Base-by-base conservation (phyloP, 2,797 vertebrate genomes). In the Stomatorhinus walkeri region DNA sequence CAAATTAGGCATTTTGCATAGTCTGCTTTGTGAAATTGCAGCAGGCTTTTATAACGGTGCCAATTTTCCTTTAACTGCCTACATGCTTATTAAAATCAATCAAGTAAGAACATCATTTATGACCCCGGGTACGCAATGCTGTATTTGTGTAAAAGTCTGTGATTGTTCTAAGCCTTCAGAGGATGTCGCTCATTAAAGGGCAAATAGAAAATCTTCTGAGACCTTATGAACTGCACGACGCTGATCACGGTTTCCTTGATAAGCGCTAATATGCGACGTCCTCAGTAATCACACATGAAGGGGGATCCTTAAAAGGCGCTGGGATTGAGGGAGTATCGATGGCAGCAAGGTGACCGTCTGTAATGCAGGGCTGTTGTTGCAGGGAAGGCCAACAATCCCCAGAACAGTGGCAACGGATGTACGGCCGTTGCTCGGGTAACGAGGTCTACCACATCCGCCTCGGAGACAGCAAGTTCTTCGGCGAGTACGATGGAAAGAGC, bases 381-480 rank as follows among this genome's bases (percentile, higher is more conserved):
- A 99, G 98, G 91, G 98, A 99, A 93, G 97, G 97, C 64, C 98
- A 98, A 85, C 96, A 96, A 89, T 98, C 98, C 0, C 96, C 97
- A 0, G 98, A 99, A 92, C 97, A 98, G 88, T 99, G 98, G 98
- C 98, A 99, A 95, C 97, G 97, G 95, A 98, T 95, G 90, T 99
- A 99, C 2, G 98, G 98, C 22, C 96, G 98, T 90, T 99, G 98
- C 94, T 99, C 98, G 0, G 97, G 98, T 91, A 99, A 99, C 48
- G 98, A 99, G 95, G 98, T 99, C 36, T 99, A 99, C 93, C 98
- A 99, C 93, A 99, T 99, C 92, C 95, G 96, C 88, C 92, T 99
- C 92, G 96, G 96, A 90, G 98, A 99, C 94, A 99, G 98, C 93
- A 97, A 97, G 89, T 99, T 99, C 94, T 99, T 99, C 91, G 97